Evolutionary conservation across 2,113 vertebrate genomes (phyloP).

Genomic region (Megaceryle torquata): DNA sequence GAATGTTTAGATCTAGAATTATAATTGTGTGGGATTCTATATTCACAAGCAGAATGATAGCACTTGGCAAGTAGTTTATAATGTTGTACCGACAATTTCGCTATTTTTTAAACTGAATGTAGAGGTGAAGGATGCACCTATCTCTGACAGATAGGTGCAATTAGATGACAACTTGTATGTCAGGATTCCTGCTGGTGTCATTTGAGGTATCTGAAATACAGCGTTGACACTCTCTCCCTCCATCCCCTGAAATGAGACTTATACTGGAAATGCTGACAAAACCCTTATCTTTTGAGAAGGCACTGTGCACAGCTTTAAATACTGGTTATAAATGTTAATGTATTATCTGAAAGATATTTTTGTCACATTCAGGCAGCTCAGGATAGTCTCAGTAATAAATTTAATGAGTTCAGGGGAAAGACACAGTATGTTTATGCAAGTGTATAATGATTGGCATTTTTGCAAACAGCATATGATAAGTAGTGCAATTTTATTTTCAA

Average conservation of each 20-base stretch:
- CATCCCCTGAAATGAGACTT: neutral
- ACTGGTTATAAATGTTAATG: slow-evolving; percentile 57
- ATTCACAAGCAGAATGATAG: neutral
- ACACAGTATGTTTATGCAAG: slow-evolving; percentile 11
- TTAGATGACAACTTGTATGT: neutral
- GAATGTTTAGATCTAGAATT: slow-evolving; percentile 3
- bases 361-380: slow-evolving; percentile 38
- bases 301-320: slow-evolving; percentile 41
- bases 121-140: neutral
- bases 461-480: slow-evolving; percentile 59
- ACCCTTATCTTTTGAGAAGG: slow-evolving; percentile 31
- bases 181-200: neutral
- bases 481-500: slow-evolving; percentile 60
- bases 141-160: neutral
- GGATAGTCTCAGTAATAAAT: slow-evolving; percentile 24
- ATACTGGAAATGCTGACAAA: slow-evolving; percentile 13
- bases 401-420: slow-evolving; percentile 20
- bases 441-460: slow-evolving; percentile 58
- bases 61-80: neutral
- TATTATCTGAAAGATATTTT: slow-evolving; percentile 38
- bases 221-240: neutral
- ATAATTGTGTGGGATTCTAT: neutral
- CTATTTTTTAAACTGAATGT: neutral
- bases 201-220: neutral
- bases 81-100: neutral